phyloP scores from a whole-genome alignment of 2,113 vertebrate genomes.

The Calidris pugnax region DNA sequence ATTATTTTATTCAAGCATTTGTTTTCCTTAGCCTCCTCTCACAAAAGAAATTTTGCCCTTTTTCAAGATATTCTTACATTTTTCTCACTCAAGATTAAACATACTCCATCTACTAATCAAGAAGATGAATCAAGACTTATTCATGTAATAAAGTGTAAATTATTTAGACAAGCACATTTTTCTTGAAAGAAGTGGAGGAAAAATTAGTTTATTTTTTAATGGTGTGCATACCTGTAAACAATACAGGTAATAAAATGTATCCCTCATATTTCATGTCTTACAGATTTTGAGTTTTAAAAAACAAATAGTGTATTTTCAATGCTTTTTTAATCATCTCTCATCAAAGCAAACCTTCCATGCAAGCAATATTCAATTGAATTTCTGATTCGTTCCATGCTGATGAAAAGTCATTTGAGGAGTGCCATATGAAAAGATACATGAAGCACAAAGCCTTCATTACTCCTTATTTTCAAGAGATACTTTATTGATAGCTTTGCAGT shows the following conservation, averaged over 20 bases:
- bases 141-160: background rate
- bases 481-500: background rate
- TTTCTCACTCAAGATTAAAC: background rate
- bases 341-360: background rate
- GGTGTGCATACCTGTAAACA: background rate
- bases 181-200: background rate
- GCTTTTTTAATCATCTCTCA: background rate
- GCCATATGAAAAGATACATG: background rate
- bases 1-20: background rate
- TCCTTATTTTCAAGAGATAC: background rate
- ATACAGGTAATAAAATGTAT: background rate
- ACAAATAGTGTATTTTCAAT: background rate
- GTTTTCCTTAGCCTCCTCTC: background rate
- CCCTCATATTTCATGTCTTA: background rate
- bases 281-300: background rate
- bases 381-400: background rate
- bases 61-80: background rate
- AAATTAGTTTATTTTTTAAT: background rate
- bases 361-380: background rate
- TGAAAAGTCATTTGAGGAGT: background rate
- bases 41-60: background rate
- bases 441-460: background rate
- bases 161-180: background rate
- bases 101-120: background rate
- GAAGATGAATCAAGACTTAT: background rate